These are phyloP conservation scores for Zygaena filipendulae DNA, from an alignment of 2,888 invertebrate genomes.

Conservation along the genomic window DNA sequence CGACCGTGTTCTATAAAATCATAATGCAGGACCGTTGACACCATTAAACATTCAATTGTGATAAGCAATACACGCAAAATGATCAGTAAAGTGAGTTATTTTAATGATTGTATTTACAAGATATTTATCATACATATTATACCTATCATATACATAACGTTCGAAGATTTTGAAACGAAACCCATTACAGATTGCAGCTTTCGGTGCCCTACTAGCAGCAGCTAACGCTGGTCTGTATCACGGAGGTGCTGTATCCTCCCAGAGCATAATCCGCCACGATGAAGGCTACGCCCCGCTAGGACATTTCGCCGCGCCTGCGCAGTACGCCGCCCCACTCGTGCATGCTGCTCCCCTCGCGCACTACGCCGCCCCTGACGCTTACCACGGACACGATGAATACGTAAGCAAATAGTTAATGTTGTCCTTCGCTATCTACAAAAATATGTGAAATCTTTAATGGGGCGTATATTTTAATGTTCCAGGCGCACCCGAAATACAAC, in stretches of 20 bases:
- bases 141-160: too few species aligned
- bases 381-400: constrained; percentile 26
- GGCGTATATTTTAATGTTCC: constrained; percentile 2
- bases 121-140: too few species aligned
- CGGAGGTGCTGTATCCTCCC: constrained; percentile 32
- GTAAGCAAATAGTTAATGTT: constrained; percentile 15
- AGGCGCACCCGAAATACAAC: constrained; percentile 34
- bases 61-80: constrained; percentile 35
- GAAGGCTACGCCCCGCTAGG: constrained; percentile 22
- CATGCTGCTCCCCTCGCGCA: constrained; percentile 23
- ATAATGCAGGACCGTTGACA: constrained; percentile 34
- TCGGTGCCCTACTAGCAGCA: constrained; percentile 30
- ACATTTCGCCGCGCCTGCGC: constrained; percentile 25
- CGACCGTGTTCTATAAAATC: constrained; percentile 40
- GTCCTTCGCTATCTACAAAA: not conserved
- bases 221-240: constrained; percentile 43
- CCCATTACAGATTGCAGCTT: constrained; percentile 24
- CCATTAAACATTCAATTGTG: constrained; percentile 37
- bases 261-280: constrained; percentile 33
- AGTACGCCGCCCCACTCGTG: constrained; percentile 15
- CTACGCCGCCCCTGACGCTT: constrained; percentile 23
- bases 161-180: too few species aligned
- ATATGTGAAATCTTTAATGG: not conserved
- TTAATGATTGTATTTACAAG: too few species aligned
- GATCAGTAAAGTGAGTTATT: constrained; percentile 50